Evolutionary conservation across 2,888 invertebrate genomes (phyloP).

Genomic region (Masnerella sp.): DNA sequence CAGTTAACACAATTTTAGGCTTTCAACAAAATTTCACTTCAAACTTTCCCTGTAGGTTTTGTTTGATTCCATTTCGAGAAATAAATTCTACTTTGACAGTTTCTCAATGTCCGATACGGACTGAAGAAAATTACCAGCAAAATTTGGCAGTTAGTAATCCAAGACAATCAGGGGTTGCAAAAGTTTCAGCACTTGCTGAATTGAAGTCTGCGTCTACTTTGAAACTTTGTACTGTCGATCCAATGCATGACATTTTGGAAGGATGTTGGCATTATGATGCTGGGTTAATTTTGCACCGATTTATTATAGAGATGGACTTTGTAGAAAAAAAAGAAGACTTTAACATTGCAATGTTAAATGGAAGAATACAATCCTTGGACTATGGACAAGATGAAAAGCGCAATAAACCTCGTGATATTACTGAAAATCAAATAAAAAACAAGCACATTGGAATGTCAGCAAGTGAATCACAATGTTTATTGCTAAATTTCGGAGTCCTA

Average conservation of each 20-base stretch:
- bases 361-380: conserved; percentile 31
- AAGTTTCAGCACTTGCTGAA: conserved; percentile 23
- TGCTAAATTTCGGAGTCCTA: conserved; percentile 46
- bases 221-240: conserved; percentile 43
- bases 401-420: conserved; percentile 45
- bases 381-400: conserved; percentile 38
- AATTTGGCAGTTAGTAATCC: conserved; percentile 23
- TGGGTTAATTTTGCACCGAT: conserved; percentile 21
- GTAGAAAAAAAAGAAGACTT: conserved; percentile 30
- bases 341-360: conserved; percentile 42
- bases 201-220: conserved; percentile 17
- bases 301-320: conserved; percentile 8
- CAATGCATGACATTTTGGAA: conserved; percentile 53
- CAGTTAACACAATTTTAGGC: conserved; percentile 18
- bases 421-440: conserved; percentile 17
- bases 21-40: conserved; percentile 25
- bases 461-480: conserved; percentile 52
- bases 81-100: conserved; percentile 14
- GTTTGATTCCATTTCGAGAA: conserved; percentile 7
- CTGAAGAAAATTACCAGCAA: conserved; percentile 19
- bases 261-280: conserved; percentile 58
- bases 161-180: conserved; percentile 35
- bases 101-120: conserved; percentile 14
- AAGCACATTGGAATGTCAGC: conserved; percentile 54
- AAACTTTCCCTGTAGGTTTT: conserved; percentile 26